Evolutionary conservation across 2,113 vertebrate genomes (phyloP).

Genomic region (Macrotus californicus): DNA sequence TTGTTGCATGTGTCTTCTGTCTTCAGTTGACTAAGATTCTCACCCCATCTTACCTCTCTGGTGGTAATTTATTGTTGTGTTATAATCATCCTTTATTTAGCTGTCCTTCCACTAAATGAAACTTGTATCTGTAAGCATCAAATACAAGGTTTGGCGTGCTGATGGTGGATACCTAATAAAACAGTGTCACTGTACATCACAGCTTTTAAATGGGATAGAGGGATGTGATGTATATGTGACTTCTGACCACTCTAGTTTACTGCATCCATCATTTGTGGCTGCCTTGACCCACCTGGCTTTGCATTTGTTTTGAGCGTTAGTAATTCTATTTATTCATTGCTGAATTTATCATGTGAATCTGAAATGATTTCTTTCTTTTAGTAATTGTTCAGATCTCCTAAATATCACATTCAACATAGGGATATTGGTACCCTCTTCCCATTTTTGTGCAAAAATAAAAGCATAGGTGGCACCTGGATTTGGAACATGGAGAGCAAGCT

Average conservation of each 20-base stretch:
- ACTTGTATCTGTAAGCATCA: not conserved
- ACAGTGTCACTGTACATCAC: not conserved
- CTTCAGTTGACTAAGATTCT: not conserved
- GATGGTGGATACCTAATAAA: not conserved
- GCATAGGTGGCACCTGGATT: too few relatives aligned
- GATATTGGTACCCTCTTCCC: too few relatives aligned
- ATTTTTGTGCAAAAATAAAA: too few relatives aligned
- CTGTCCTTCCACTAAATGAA: not conserved
- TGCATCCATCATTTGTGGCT: too few relatives aligned
- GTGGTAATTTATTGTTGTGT: not conserved
- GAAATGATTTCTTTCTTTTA: not conserved
- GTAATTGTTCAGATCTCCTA: not conserved
- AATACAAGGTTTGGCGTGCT: not conserved
- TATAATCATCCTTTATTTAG: not conserved
- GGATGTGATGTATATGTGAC: not conserved
- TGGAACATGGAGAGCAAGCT: too few relatives aligned
- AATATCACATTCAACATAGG: too few relatives aligned
- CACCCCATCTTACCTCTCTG: not conserved
- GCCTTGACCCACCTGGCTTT: not conserved
- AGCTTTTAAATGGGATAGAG: not conserved
- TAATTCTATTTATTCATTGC: not conserved
- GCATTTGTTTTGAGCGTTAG: not conserved
- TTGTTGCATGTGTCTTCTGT: not conserved
- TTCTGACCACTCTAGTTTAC: not conserved
- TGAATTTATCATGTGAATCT: not conserved